Evolutionary conservation across 2,888 invertebrate species (phyloP).

Genomic region (Synergus gifuensis): DNA sequence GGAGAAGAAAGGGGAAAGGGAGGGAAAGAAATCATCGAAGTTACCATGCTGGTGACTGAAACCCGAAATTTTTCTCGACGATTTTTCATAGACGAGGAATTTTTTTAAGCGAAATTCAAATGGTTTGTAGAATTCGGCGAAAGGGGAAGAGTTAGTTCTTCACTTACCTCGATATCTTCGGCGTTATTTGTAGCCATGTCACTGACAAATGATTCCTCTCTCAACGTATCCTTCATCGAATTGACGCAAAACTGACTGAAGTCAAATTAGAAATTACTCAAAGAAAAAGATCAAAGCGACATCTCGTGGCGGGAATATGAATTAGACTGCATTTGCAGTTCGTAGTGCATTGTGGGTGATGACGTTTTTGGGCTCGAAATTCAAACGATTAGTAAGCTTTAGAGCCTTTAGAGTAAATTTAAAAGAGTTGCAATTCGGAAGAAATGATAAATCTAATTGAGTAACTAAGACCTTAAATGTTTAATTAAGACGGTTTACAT

Average conservation of each 20-base stretch:
- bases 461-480: no score
- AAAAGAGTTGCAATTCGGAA: no score
- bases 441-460: no score
- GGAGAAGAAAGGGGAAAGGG: not conserved
- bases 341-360: not conserved
- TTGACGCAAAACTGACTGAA: not conserved
- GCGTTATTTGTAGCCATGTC: constrained; percentile 83
- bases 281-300: not conserved
- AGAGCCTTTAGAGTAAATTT: no score
- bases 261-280: no score
- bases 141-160: not conserved
- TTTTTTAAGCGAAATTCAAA: not conserved
- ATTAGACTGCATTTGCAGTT: not conserved
- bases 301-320: not conserved
- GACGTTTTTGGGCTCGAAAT: not conserved
- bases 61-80: not conserved
- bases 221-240: constrained; percentile 1
- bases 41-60: not conserved
- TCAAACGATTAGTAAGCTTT: not conserved
- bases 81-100: not conserved
- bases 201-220: constrained; percentile 66
- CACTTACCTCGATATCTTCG: constrained; percentile 81
- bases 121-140: not conserved
- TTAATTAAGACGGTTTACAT: no score
- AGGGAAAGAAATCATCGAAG: not conserved